Evolutionary conservation across 2,113 vertebrate genomes (phyloP).

Genomic region (Microcebus jonahi): DNA sequence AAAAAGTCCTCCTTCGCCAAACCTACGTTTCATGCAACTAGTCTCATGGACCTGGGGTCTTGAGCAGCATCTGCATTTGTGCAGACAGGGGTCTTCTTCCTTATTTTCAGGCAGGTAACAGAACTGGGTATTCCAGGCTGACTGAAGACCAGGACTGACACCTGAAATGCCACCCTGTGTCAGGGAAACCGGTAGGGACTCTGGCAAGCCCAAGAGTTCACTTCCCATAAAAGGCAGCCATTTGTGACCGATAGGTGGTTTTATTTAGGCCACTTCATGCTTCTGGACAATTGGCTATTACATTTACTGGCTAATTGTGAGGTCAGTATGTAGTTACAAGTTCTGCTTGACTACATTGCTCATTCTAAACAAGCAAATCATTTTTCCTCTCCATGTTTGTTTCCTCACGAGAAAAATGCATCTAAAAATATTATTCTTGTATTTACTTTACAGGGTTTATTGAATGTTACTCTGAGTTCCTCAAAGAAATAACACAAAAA

Average conservation of each 20-base stretch:
- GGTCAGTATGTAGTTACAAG: neutral
- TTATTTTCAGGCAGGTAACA: neutral
- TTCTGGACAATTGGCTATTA: neutral
- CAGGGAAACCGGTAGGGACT: neutral
- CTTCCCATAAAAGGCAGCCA: neutral
- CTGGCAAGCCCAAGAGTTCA: neutral
- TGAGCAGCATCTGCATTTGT: neutral
- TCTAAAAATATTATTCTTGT: neutral
- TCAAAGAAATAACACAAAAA: constrained; percentile 19
- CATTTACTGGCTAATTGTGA: neutral
- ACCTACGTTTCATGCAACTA: neutral
- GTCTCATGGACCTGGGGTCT: neutral
- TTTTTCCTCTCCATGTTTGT: neutral
- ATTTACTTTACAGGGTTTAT: constrained; percentile 21
- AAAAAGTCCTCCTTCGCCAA: neutral
- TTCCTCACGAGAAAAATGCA: constrained; percentile 43
- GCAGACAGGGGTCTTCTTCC: neutral
- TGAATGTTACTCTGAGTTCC: constrained; percentile 22
- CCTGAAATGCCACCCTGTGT: neutral
- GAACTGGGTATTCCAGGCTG: neutral
- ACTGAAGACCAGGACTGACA: neutral
- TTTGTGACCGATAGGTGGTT: neutral
- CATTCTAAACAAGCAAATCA: neutral
- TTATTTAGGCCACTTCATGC: neutral
- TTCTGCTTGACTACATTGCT: neutral